These are phyloP conservation scores for Sebastiscus tertius DNA, from an alignment of 2,797 vertebrate species.

Conservation along the genomic window DNA sequence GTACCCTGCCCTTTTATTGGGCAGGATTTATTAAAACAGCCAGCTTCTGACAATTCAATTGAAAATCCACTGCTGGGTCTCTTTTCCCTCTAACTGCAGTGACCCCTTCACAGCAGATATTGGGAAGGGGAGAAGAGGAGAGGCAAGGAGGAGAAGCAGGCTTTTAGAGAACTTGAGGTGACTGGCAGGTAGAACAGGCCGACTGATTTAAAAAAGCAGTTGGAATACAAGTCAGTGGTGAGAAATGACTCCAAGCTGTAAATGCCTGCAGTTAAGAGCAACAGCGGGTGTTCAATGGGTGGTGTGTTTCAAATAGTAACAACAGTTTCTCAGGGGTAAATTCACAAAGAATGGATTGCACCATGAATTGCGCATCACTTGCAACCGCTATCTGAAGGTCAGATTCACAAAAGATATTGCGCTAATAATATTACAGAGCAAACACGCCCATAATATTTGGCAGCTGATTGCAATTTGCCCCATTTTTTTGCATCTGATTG, in stretches of 20 bases:
- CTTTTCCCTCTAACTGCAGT: conserved; percentile 75
- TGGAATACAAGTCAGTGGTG: conserved; percentile 23
- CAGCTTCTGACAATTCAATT: conserved; percentile 80
- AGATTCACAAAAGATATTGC: background rate
- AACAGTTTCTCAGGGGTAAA: conserved; percentile 16
- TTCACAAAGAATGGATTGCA: background rate
- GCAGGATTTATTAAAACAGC: conserved; percentile 80
- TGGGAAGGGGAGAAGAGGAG: conserved; percentile 19
- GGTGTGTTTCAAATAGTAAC: conserved; percentile 50
- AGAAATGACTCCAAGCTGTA: conserved; percentile 56
- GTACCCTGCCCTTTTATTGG: conserved; percentile 78
- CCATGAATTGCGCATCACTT: background rate
- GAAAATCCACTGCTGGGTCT: conserved; percentile 75
- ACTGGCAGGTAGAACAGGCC: conserved; percentile 59
- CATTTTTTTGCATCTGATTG: background rate
- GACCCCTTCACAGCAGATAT: conserved; percentile 63
- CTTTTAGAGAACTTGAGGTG: conserved; percentile 55
- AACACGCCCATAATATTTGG: background rate
- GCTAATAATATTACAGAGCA: background rate
- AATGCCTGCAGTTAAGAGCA: conserved; percentile 58
- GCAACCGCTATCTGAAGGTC: background rate
- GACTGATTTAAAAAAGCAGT: conserved; percentile 16
- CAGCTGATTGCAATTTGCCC: background rate
- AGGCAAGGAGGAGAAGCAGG: conserved; percentile 31
- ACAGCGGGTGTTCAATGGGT: conserved; percentile 44